Conservation (phyloP, 2,888 invertebrate genomes). For the Cerastis rubricosa region DNA sequence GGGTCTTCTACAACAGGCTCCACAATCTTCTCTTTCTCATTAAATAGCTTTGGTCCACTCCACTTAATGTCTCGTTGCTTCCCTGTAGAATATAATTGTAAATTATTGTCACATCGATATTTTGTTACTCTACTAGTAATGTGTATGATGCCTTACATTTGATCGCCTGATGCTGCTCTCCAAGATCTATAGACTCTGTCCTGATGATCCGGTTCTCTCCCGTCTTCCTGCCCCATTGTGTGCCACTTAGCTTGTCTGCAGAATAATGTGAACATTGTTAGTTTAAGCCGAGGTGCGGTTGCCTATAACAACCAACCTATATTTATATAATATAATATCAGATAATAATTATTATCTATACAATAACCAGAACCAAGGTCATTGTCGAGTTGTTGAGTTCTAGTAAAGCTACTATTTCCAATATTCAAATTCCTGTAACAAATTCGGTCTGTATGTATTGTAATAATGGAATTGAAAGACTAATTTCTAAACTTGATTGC, state of each 20-base stretch:
- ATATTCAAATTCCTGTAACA: neutral
- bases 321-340: neutral
- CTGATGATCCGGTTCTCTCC: conserved; percentile 41
- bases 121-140: conserved; percentile 14
- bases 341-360: neutral
- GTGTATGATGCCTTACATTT: conserved; percentile 32
- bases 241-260: conserved; percentile 23
- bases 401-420: too few relatives aligned
- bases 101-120: conserved; percentile 2
- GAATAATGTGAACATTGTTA: conserved; percentile 7
- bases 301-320: neutral
- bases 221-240: conserved; percentile 41
- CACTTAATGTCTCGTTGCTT: conserved; percentile 28
- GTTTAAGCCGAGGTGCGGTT: neutral
- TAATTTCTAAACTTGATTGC: neutral
- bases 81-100: conserved; percentile 29
- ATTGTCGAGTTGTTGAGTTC: too few relatives aligned
- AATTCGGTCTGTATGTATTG: neutral
- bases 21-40: conserved; percentile 3
- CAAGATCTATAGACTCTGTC: conserved; percentile 31
- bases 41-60: conserved; percentile 28
- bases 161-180: conserved; percentile 8
- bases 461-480: neutral
- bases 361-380: neutral
- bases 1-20: conserved; percentile 1